Conservation (phyloP, 1,140 invertebrate genomes). For the Rhopalosiphum padi region DNA sequence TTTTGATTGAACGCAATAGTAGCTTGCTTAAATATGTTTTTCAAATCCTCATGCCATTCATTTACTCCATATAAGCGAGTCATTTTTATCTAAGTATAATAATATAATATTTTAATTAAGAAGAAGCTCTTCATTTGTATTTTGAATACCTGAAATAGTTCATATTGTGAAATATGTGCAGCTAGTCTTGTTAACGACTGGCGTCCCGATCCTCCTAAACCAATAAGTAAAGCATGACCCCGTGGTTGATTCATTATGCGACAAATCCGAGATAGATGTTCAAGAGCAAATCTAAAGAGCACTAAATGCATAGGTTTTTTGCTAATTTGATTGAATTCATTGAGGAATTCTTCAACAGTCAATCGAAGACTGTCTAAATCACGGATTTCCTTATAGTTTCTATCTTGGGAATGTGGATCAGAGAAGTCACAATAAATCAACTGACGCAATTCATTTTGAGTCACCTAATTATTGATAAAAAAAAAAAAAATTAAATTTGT, state of each 20-base stretch:
- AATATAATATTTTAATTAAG: not conserved
- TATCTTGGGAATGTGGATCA: slow-evolving; percentile 88
- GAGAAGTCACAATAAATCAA: slow-evolving; percentile 95
- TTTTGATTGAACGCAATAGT: not conserved
- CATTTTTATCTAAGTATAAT: slow-evolving; percentile 33
- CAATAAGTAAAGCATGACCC: slow-evolving; percentile 84
- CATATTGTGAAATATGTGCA: slow-evolving; percentile 92
- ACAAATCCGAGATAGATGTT: slow-evolving; percentile 91
- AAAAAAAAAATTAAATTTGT: not conserved
- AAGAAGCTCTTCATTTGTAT: not conserved
- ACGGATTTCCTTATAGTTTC: slow-evolving; percentile 86
- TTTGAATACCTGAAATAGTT: slow-evolving; percentile 72
- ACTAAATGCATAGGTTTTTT: slow-evolving; percentile 98
- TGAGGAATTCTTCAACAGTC: slow-evolving; percentile 87
- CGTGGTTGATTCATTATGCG: slow-evolving; percentile 90
- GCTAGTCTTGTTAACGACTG: slow-evolving; percentile 89
- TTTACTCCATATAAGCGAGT: slow-evolving; percentile 22
- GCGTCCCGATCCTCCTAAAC: slow-evolving; percentile 90
- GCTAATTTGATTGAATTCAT: slow-evolving; percentile 94
- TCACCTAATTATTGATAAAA: slow-evolving; percentile 30
- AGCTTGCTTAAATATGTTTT: slow-evolving; percentile 34
- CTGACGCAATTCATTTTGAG: slow-evolving; percentile 81
- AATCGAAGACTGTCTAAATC: slow-evolving; percentile 82
- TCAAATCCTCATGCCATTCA: slow-evolving; percentile 51
- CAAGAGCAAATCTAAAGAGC: slow-evolving; percentile 93